Conservation (phyloP, 2,113 vertebrate genomes). For the Crotalus helleri region DNA sequence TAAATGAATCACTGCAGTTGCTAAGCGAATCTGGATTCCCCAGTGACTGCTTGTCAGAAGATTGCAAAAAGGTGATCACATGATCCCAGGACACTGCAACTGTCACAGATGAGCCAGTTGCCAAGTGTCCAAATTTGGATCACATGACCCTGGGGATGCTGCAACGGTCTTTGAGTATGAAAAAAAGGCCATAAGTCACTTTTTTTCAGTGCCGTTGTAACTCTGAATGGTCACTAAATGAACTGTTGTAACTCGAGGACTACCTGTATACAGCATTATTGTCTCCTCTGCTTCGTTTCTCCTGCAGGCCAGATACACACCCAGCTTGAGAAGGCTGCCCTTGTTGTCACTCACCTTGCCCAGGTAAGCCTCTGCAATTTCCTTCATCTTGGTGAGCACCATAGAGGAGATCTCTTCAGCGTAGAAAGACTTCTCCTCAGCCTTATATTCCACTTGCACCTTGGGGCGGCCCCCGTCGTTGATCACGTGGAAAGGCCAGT, state of each 20-base stretch:
- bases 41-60: too few relatives aligned
- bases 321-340: background rate
- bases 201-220: background rate
- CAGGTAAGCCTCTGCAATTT: constrained; percentile 87
- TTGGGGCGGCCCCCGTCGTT: constrained; percentile 84
- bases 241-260: background rate
- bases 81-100: too few relatives aligned
- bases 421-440: constrained; percentile 82
- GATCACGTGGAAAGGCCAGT: constrained; percentile 89
- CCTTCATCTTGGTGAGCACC: constrained; percentile 93
- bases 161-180: too few relatives aligned
- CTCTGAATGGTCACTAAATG: background rate
- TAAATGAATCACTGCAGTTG: too few relatives aligned
- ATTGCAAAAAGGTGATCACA: too few relatives aligned
- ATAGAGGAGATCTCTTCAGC: constrained; percentile 90
- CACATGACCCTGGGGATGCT: too few relatives aligned
- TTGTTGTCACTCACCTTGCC: constrained; percentile 71
- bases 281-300: background rate
- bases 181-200: too few relatives aligned
- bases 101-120: too few relatives aligned
- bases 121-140: too few relatives aligned
- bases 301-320: background rate
- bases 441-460: constrained; percentile 86
- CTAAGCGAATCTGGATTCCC: too few relatives aligned
- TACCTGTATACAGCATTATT: background rate